These are phyloP conservation scores for Allolobophora icterica DNA, from an alignment of 2,888 invertebrate species.

Conservation along the genomic window DNA sequence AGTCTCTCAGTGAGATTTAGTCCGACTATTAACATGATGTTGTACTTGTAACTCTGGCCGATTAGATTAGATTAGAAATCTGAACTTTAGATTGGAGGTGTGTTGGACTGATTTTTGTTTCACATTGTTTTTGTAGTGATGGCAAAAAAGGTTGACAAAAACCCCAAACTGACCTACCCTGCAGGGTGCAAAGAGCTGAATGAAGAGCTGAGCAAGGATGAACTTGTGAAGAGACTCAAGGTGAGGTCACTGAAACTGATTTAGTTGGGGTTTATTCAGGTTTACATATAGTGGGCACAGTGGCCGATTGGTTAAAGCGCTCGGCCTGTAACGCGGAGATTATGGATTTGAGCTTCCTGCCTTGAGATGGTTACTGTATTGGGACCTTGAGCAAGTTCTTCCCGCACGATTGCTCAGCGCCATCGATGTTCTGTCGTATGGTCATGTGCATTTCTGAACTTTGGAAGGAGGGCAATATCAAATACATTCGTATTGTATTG, in stretches of 20 bases:
- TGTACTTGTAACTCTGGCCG: too few species aligned
- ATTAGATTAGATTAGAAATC: not conserved
- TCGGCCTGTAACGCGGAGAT: too few species aligned
- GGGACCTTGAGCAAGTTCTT: too few species aligned
- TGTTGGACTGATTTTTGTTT: not conserved
- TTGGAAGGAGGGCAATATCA: too few species aligned
- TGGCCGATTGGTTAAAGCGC: too few species aligned
- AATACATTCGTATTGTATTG: too few species aligned
- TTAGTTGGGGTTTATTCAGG: not conserved
- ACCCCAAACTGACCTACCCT: constrained; percentile 74
- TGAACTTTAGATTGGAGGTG: not conserved
- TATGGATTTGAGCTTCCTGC: too few species aligned
- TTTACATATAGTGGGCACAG: too few species aligned
- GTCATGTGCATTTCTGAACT: too few species aligned
- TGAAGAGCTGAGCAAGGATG: constrained; percentile 93
- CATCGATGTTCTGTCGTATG: too few species aligned
- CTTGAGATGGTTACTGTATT: too few species aligned
- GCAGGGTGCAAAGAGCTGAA: constrained; percentile 89
- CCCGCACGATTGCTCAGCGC: too few species aligned
- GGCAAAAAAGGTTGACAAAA: constrained; percentile 48
- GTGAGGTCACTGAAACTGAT: constrained; percentile 66
- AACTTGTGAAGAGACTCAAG: constrained; percentile 90
- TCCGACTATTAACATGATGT: not conserved
- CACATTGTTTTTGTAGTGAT: constrained; percentile 36
- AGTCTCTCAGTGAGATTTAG: not conserved